Evolutionary conservation across 2,797 vertebrate genomes (phyloP).

Genomic region (Coranthus polyacanthus): DNA sequence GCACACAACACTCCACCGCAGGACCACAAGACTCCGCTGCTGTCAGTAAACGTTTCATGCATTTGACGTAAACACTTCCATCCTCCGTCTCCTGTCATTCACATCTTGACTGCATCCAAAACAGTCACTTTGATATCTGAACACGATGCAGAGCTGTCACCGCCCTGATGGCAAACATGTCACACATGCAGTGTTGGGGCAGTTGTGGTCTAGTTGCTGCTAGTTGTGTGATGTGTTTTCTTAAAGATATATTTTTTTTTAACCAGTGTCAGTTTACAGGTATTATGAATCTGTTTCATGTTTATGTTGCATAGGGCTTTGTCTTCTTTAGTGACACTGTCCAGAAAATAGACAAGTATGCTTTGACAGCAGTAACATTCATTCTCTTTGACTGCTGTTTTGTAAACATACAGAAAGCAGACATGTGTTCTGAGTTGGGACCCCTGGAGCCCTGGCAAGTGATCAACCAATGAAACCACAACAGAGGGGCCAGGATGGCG

Average conservation of each 20-base stretch:
- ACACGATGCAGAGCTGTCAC: slow-evolving; percentile 18
- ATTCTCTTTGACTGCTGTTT: slow-evolving; percentile 72
- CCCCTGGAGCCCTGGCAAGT: slow-evolving; percentile 76
- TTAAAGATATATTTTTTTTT: slow-evolving; percentile 2
- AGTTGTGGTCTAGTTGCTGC: slow-evolving; percentile 1
- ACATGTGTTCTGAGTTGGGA: slow-evolving; percentile 80
- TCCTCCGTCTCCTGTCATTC: slow-evolving; percentile 6
- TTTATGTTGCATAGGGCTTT: slow-evolving; percentile 40
- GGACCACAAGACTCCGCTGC: too few species aligned
- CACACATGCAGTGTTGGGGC: slow-evolving; percentile 12
- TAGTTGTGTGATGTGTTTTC: slow-evolving; percentile 22
- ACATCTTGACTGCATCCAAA: slow-evolving; percentile 10
- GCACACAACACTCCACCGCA: too few species aligned
- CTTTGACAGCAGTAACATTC: slow-evolving; percentile 69
- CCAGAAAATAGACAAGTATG: slow-evolving; percentile 65
- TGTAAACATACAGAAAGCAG: slow-evolving; percentile 79
- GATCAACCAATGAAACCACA: slow-evolving; percentile 81
- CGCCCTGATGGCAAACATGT: slow-evolving; percentile 19
- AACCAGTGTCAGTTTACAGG: slow-evolving; percentile 22
- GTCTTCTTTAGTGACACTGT: slow-evolving; percentile 53
- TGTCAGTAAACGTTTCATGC: background rate
- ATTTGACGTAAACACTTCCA: background rate
- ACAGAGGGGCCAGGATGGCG: slow-evolving; percentile 68
- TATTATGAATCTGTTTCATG: slow-evolving; percentile 45
- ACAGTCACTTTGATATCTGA: slow-evolving; percentile 36